Percentiles rank a stretch among this genome's conserved stretches.
Evolutionary conservation across 2,888 invertebrate genomes (phyloP).

Genomic region (Aradus depressus): DNA sequence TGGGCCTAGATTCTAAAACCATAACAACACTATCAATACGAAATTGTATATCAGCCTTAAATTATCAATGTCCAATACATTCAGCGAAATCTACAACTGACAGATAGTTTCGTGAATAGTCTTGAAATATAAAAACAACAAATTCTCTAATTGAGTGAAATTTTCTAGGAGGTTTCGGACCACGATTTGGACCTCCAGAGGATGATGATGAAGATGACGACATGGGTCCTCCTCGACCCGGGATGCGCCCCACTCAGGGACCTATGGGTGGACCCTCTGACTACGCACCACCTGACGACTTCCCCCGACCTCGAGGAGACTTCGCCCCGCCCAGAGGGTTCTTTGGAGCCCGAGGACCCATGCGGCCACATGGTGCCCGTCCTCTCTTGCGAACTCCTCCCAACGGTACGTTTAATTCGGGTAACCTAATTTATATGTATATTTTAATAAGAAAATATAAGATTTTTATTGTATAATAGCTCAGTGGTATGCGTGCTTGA

Average conservation of each 20-base stretch:
- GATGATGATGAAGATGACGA: constrained; percentile 22
- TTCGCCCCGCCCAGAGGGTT: constrained; percentile 17
- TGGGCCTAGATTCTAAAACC: too few relatives aligned
- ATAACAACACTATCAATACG: too few relatives aligned
- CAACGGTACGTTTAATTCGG: constrained; percentile 13
- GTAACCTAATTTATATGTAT: not conserved
- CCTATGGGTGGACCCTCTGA: constrained; percentile 3
- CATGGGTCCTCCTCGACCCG: constrained; percentile 18
- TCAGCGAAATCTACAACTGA: too few relatives aligned
- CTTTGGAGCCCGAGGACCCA: constrained; percentile 20
- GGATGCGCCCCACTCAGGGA: constrained; percentile 21
- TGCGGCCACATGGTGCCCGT: constrained; percentile 9
- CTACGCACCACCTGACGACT: not conserved
- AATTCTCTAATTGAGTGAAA: too few relatives aligned
- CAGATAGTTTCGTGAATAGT: too few relatives aligned
- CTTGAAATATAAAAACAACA: too few relatives aligned
- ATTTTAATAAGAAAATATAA: not conserved
- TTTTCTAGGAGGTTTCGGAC: constrained; percentile 21
- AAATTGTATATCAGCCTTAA: too few relatives aligned
- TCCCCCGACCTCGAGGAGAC: constrained; percentile 7
- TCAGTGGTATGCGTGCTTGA: too few relatives aligned
- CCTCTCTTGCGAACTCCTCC: constrained; percentile 16
- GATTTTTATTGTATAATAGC: too few relatives aligned
- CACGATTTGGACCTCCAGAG: constrained; percentile 29
- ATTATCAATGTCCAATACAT: too few relatives aligned